phyloP scores from a whole-genome alignment of 2,113 vertebrate species.

The Illadopsis cleaveri region DNA sequence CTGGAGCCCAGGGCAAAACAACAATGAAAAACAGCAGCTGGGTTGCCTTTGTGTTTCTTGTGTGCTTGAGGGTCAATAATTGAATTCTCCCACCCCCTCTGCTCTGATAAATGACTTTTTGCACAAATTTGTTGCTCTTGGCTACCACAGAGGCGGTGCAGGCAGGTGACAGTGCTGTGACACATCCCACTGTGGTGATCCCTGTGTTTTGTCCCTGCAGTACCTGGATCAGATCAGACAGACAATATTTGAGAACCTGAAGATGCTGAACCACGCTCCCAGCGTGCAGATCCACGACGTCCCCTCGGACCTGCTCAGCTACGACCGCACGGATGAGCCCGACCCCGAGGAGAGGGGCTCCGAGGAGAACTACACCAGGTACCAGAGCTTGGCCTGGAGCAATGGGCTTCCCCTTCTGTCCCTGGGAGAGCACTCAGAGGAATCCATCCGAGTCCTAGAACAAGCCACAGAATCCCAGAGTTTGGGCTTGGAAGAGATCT shows the following conservation, averaged over 20 bases:
- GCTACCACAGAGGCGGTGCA: neutral
- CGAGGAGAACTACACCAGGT: conserved; percentile 94
- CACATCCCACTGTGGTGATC: neutral
- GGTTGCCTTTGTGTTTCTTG: neutral
- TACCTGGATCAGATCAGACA: conserved; percentile 98
- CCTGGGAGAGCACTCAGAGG: neutral
- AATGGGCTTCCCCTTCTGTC: neutral
- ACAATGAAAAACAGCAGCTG: fast-evolving
- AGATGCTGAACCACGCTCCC: conserved; percentile 98
- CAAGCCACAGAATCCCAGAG: neutral
- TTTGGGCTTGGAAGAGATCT: neutral
- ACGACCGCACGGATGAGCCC: conserved; percentile 91
- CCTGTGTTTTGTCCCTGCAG: conserved; percentile 58
- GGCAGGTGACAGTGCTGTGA: neutral
- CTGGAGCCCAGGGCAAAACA: neutral
- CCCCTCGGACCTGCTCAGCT: conserved; percentile 92
- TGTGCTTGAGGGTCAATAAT: neutral
- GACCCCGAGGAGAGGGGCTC: conserved; percentile 92
- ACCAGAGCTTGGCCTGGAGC: neutral
- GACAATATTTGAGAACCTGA: conserved; percentile 96
- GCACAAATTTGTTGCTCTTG: neutral
- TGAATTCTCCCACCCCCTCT: neutral
- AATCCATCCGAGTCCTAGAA: neutral
- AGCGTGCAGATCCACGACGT: conserved; percentile 99
- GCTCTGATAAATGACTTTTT: neutral